Base-by-base conservation (phyloP, 2,113 vertebrate genomes). In the Pseudolaguvia tuberculata region DNA sequence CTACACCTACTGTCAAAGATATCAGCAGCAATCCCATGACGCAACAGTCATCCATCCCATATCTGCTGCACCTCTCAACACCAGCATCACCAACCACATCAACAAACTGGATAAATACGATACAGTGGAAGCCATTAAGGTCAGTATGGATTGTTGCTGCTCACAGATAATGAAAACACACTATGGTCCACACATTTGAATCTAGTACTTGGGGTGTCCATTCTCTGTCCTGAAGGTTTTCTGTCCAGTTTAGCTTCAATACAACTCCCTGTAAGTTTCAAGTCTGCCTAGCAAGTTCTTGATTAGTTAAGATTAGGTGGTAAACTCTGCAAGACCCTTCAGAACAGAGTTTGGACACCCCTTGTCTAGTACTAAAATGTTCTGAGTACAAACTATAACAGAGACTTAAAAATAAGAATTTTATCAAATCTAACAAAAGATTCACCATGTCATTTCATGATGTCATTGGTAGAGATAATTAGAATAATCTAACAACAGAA, bases 31-130 rank as follows among this genome's bases (percentile, higher is more conserved):
- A 63, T 91, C 96, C 17, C 96, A 98, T 0, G 95, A 98, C 0
- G 94, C 95, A n/a, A 98, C 96, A 0, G 95, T 98, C 85, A 98
- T 98, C 86, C 96, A 98, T 77, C 96, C 96, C 0, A 94, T 99
- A 35, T 95, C 96, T 0, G 93, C 96, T 0, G 95, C 92, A 0
- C 94, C 95, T 0, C 94, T 98, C 80, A 98, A 98, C 87, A 97
- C 96, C 91, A 97, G 93, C 92, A 95, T 98, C 82, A 98, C 96
- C 72, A 98, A 98, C 86, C 96, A 98, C 85, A 95, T 98, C 91
- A 98, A 98, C 91, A 98, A 98, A 83, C 91, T 98, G 89, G 96
- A 98, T 88, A 98, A 98, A 77, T 98, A 96, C 0, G 96, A 98
- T 86, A 93, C 96, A 0, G 92, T 98, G 83, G 96, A 98, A 88